Conservation (phyloP, 2,888 invertebrate species). For the Leptinotarsa peninsularis region DNA sequence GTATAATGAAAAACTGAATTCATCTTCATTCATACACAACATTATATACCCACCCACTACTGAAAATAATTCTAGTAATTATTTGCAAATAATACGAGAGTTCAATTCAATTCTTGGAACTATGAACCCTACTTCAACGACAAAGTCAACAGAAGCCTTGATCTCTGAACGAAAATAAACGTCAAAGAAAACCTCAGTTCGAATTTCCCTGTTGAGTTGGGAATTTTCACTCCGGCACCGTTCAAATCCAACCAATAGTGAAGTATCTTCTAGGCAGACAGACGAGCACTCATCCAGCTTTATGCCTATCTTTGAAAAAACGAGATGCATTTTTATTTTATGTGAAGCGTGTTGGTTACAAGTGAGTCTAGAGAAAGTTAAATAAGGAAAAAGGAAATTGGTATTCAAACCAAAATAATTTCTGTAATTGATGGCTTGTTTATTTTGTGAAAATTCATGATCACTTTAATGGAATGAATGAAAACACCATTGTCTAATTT, state of each 20-base stretch:
- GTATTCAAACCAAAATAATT: no score
- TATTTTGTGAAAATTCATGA: no score
- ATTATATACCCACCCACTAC: no score
- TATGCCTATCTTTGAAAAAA: slow-evolving; percentile 34
- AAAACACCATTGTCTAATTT: no score
- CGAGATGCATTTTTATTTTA: background rate
- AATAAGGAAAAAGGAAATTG: no score
- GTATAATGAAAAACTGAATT: no score
- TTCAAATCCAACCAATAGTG: slow-evolving; percentile 42
- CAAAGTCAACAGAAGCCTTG: background rate
- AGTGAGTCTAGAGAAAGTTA: no score
- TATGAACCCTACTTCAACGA: background rate
- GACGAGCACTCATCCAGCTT: slow-evolving; percentile 45
- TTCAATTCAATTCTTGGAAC: background rate
- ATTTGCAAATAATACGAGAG: no score
- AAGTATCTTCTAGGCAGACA: slow-evolving; percentile 44
- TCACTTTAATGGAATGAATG: no score
- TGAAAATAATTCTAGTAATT: no score
- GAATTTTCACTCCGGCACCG: slow-evolving; percentile 41
- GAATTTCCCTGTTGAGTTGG: slow-evolving; percentile 46
- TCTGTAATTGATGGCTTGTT: no score
- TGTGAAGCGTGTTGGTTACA: background rate
- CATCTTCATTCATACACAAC: no score
- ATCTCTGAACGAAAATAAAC: background rate
- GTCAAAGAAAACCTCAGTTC: slow-evolving; percentile 35